phyloP scores from a whole-genome alignment of 1,140 invertebrate genomes.

The Ericerus pela region DNA sequence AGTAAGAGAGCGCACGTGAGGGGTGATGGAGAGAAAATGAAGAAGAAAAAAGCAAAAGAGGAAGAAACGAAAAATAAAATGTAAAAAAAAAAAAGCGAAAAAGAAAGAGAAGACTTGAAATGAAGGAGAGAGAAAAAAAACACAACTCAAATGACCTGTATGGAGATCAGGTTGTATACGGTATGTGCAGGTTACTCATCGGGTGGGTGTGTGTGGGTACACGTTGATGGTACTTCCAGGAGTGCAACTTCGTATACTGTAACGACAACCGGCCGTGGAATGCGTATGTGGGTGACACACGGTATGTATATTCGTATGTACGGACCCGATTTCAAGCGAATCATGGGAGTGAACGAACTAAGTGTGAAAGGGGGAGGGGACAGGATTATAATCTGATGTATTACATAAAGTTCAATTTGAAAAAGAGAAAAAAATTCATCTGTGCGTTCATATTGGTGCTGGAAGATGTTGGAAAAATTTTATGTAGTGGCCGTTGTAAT shows the following conservation, averaged over 20 bases:
- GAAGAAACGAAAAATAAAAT: not conserved
- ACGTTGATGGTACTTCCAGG: constrained; percentile 11
- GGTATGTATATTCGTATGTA: not conserved
- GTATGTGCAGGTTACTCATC: constrained; percentile 5
- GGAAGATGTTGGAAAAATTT: no score
- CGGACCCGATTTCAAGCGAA: not conserved
- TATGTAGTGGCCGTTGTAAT: not conserved
- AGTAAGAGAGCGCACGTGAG: not conserved
- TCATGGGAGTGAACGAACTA: constrained; percentile 7
- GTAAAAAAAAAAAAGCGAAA: not conserved
- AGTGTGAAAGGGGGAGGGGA: not conserved
- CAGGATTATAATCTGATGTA: constrained; percentile 1
- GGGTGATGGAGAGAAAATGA: not conserved
- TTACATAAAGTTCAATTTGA: constrained; percentile 9
- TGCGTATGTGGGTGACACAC: constrained; percentile 10
- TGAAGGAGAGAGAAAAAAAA: not conserved
- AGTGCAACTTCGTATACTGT: constrained; percentile 11
- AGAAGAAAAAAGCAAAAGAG: not conserved
- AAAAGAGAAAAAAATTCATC: not conserved
- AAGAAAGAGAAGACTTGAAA: not conserved
- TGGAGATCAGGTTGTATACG: constrained; percentile 10
- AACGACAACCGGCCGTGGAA: constrained; percentile 7
- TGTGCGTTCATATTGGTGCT: not conserved
- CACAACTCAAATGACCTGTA: constrained; percentile 5
- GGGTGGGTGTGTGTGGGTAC: constrained; percentile 1